These are phyloP conservation scores for Caenorhabditis sp. DNA, from an alignment of 2,888 invertebrate genomes.

Conservation along the genomic window DNA sequence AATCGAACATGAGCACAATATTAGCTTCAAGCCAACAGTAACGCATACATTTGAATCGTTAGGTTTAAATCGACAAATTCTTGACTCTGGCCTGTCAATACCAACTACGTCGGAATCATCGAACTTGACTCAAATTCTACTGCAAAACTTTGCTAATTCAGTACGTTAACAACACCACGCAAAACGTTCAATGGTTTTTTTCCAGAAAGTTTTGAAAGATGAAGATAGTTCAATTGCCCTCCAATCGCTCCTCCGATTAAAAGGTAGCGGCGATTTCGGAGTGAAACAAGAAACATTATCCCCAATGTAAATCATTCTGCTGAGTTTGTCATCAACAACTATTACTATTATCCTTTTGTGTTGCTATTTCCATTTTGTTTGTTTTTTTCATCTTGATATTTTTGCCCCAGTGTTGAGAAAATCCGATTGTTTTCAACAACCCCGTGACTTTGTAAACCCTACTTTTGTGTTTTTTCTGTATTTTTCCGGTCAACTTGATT, in stretches of 20 bases:
- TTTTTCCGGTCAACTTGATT: not conserved
- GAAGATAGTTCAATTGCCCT: not conserved
- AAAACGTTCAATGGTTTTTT: no score
- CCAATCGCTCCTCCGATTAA: not conserved
- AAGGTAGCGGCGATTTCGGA: not conserved
- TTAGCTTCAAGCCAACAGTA: not conserved
- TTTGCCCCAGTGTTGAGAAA: constrained; percentile 3
- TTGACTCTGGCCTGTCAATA: no score
- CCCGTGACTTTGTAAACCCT: constrained; percentile 5
- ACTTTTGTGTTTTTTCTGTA: constrained; percentile 17
- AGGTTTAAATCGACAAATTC: not conserved
- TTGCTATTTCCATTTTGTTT: no score
- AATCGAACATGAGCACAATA: not conserved
- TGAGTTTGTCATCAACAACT: not conserved
- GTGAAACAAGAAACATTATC: constrained; percentile 1
- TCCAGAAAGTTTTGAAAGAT: not conserved
- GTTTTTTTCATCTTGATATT: no score
- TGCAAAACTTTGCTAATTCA: not conserved
- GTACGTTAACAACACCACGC: not conserved
- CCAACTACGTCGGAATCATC: not conserved
- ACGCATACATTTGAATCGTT: not conserved
- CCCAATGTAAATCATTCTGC: not conserved
- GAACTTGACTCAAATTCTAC: not conserved
- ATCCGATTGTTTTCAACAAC: constrained; percentile 7
- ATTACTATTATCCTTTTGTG: not conserved